These are phyloP conservation scores for Dreissena rostriformis DNA, from an alignment of 1,140 invertebrate species.

Conservation along the genomic window DNA sequence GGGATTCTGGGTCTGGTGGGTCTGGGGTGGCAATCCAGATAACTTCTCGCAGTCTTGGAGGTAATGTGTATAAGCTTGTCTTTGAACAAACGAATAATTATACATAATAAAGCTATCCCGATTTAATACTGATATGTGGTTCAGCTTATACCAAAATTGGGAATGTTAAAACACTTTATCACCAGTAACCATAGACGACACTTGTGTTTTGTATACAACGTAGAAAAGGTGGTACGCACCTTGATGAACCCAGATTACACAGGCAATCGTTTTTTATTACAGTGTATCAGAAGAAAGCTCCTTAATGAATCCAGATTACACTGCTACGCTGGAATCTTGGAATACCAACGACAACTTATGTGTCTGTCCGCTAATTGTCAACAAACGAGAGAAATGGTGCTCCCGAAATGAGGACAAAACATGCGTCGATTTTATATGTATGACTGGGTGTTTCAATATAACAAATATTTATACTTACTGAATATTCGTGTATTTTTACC, in stretches of 20 bases:
- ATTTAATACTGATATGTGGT: too few species aligned
- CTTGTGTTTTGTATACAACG: too few species aligned
- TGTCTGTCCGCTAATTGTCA: neutral
- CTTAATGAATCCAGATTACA: neutral
- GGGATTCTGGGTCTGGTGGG: neutral
- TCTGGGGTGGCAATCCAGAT: neutral
- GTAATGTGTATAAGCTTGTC: neutral
- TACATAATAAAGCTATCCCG: too few species aligned
- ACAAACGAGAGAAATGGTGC: neutral
- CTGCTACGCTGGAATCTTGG: neutral
- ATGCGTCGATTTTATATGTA: neutral
- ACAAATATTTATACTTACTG: too few species aligned
- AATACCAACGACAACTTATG: neutral
- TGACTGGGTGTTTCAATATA: too few species aligned
- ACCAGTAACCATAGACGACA: too few species aligned
- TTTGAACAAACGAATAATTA: too few species aligned
- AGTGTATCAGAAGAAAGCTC: neutral
- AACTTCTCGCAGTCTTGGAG: neutral
- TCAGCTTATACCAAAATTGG: too few species aligned
- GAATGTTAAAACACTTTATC: too few species aligned
- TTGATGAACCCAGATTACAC: too few species aligned
- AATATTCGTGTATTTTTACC: too few species aligned
- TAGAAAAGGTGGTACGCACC: too few species aligned
- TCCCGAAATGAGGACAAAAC: neutral
- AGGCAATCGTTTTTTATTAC: neutral